phyloP scores from a whole-genome alignment of 37 sponge, comb jelly and placozoan species.

The Petrosia ficiformis region DNA sequence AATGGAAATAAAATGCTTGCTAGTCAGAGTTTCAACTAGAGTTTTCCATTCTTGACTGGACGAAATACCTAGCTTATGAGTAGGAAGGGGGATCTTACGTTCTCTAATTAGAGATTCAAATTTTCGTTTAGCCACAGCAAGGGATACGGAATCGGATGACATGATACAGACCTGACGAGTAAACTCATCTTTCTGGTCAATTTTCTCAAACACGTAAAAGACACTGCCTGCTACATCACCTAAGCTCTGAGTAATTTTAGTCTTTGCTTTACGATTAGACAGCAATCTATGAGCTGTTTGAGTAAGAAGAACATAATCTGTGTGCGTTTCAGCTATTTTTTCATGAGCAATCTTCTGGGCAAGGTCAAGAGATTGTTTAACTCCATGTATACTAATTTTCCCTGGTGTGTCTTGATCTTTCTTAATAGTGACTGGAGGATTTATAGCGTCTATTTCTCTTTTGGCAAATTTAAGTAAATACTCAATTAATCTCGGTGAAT shows the following conservation, averaged over 20 bases:
- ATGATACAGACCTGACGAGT: background rate
- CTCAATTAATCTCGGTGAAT: background rate
- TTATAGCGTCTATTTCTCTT: background rate
- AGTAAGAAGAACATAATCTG: background rate
- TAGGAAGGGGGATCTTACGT: background rate
- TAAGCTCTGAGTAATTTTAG: background rate
- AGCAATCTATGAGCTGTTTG: slow-evolving; percentile 4
- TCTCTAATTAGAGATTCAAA: background rate
- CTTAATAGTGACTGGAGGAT: background rate
- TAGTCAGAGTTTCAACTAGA: background rate
- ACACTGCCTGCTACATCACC: background rate
- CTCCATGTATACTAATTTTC: background rate
- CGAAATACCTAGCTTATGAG: background rate
- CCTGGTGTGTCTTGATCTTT: background rate
- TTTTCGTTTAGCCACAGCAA: background rate
- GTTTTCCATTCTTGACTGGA: slow-evolving; percentile 14
- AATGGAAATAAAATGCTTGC: slow-evolving; percentile 17
- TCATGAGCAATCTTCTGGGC: background rate
- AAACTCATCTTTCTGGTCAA: background rate
- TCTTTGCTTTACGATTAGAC: background rate
- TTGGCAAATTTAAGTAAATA: slow-evolving; percentile 20
- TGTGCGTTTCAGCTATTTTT: background rate
- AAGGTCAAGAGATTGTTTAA: background rate
- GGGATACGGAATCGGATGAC: background rate
- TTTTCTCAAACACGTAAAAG: slow-evolving; percentile 14